Conservation (phyloP, 2,888 invertebrate genomes). For the Machimus atricapillus region DNA sequence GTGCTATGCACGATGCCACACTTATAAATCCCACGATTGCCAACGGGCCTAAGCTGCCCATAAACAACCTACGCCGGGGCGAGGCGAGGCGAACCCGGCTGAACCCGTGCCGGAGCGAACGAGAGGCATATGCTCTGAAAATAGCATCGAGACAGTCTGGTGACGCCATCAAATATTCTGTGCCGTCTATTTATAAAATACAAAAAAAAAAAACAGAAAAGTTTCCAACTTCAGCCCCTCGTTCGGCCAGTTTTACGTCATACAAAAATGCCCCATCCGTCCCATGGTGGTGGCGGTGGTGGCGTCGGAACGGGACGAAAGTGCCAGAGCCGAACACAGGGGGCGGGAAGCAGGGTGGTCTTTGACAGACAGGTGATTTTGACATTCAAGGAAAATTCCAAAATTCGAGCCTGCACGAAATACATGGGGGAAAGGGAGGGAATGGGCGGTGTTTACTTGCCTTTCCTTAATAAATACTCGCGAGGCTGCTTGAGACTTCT, state of each 20-base stretch:
- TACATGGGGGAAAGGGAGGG: background rate
- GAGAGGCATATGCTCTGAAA: constrained; percentile 30
- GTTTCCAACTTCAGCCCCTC: background rate
- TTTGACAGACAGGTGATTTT: constrained; percentile 11
- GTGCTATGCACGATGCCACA: constrained; percentile 1
- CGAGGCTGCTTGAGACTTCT: background rate
- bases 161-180: constrained; percentile 30
- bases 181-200: constrained; percentile 26
- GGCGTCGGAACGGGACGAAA: background rate
- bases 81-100: background rate
- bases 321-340: background rate
- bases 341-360: background rate
- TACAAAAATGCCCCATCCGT: background rate
- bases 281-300: background rate
- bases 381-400: constrained; percentile 15
- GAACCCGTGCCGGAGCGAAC: background rate
- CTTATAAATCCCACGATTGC: constrained; percentile 19
- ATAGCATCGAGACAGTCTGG: constrained; percentile 32
- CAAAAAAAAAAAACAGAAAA: background rate
- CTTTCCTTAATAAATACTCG: constrained; percentile 1
- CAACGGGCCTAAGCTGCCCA: background rate
- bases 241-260: constrained; percentile 18
- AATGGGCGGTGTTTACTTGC: background rate
- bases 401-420: background rate
- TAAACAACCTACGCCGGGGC: background rate